A percentile compares a stretch with the other conserved stretches of the same genome.
These are phyloP conservation scores for Euura saliciscinereae DNA, from an alignment of 1,140 invertebrate species.

Conservation along the genomic window DNA sequence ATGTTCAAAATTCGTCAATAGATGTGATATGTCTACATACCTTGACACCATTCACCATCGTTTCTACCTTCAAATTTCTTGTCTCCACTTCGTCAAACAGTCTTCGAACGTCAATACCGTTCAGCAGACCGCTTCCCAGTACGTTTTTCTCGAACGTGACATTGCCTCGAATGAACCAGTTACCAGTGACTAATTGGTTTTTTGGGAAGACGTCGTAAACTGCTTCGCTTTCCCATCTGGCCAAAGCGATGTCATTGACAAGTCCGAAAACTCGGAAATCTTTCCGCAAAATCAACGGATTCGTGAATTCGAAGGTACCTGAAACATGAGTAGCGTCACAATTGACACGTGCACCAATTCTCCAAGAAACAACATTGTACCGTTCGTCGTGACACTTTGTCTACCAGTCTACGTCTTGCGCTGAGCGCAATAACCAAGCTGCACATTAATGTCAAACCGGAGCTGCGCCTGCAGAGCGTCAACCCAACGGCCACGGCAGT, in stretches of 20 bases:
- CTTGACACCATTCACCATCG: conserved; percentile 28
- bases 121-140: conserved; percentile 36
- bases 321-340: conserved; percentile 7
- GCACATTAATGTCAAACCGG: neutral
- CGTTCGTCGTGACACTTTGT: conserved; percentile 2
- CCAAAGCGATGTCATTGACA: conserved; percentile 42
- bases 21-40: conserved; percentile 28
- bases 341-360: neutral
- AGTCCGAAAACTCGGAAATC: conserved; percentile 30
- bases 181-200: conserved; percentile 40
- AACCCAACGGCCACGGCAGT: neutral
- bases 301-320: conserved; percentile 46
- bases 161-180: conserved; percentile 46
- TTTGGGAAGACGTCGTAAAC: conserved; percentile 30
- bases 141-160: conserved; percentile 43
- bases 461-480: neutral
- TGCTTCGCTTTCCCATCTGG: conserved; percentile 41
- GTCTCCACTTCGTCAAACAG: conserved; percentile 31
- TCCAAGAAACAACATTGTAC: neutral
- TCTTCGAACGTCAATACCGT: conserved; percentile 41
- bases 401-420: neutral
- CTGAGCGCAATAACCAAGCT: neutral
- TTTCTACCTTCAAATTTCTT: conserved; percentile 30
- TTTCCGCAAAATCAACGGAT: conserved; percentile 40
- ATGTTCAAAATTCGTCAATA: conserved; percentile 1